Conservation (phyloP, 2,113 vertebrate species). For the Sminthopsis crassicaudata region DNA sequence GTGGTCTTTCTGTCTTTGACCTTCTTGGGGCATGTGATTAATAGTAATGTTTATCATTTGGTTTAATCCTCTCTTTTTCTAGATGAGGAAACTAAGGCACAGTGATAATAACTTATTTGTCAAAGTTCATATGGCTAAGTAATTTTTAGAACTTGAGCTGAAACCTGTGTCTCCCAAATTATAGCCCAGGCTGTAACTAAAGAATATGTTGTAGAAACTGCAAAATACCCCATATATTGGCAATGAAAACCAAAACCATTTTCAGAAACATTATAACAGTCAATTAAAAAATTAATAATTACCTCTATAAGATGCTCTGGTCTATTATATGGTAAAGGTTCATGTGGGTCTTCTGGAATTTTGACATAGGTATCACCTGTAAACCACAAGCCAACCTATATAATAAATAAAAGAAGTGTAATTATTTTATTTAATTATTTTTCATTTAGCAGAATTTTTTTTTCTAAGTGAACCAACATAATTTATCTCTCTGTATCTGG, state of each 20-base stretch:
- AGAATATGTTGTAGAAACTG: not conserved
- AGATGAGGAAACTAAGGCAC: not conserved
- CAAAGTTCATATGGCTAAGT: not conserved
- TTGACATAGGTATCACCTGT: slow-evolving; percentile 77
- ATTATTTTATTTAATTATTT: not conserved
- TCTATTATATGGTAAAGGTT: slow-evolving; percentile 85
- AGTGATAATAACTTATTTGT: not conserved
- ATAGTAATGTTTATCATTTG: not conserved
- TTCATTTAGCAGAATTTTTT: slow-evolving; percentile 2
- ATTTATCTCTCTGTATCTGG: not conserved
- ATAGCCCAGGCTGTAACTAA: not conserved
- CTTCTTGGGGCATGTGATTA: not conserved
- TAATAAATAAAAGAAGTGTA: slow-evolving; percentile 33
- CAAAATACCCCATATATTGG: not conserved
- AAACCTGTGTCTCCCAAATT: not conserved
- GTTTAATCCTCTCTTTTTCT: slow-evolving; percentile 2
- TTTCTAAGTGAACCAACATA: not conserved
- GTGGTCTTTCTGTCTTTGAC: not conserved
- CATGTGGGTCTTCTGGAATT: slow-evolving; percentile 82
- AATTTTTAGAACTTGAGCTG: not conserved
- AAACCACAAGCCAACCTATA: slow-evolving; percentile 93
- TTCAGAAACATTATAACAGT: not conserved
- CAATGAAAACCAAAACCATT: slow-evolving; percentile 29
- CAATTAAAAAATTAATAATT: slow-evolving; percentile 46
- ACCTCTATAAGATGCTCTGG: slow-evolving; percentile 88